Conservation (phyloP, 2,888 invertebrate species). For the Apantesis nais region DNA sequence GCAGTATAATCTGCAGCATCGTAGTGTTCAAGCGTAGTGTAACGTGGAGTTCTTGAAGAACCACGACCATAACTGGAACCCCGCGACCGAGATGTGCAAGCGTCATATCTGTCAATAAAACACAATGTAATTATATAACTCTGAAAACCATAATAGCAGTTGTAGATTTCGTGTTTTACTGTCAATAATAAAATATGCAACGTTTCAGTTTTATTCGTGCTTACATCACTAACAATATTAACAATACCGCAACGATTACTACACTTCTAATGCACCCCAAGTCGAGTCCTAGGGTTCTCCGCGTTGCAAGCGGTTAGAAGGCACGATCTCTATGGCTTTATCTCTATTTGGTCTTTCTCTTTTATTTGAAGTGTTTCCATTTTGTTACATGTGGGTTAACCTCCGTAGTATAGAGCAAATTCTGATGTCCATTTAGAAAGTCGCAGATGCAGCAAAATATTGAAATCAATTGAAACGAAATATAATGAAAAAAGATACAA, state of each 20-base stretch:
- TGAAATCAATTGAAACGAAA: neutral
- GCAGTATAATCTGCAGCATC: constrained; percentile 80
- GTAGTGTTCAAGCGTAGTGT: constrained; percentile 75
- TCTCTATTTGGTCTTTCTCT: no score
- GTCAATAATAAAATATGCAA: no score
- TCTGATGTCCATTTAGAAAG: neutral
- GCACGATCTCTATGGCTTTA: no score
- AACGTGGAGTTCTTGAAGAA: constrained; percentile 75
- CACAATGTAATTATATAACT: neutral
- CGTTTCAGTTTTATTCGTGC: no score
- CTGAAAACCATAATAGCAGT: no score
- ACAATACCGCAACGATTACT: no score
- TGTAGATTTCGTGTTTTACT: no score
- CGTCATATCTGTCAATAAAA: constrained; percentile 63
- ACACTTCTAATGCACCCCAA: no score
- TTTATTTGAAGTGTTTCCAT: neutral
- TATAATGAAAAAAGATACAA: constrained; percentile 21
- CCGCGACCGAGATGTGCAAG: constrained; percentile 79
- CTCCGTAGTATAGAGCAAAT: neutral
- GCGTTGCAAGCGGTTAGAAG: no score
- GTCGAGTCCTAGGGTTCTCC: no score
- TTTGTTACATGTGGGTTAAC: neutral
- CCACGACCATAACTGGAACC: constrained; percentile 76
- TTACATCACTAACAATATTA: no score
- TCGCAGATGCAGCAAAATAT: no score